Conservation (phyloP, 2,888 invertebrate genomes). For the Lydus trimaculatus region DNA sequence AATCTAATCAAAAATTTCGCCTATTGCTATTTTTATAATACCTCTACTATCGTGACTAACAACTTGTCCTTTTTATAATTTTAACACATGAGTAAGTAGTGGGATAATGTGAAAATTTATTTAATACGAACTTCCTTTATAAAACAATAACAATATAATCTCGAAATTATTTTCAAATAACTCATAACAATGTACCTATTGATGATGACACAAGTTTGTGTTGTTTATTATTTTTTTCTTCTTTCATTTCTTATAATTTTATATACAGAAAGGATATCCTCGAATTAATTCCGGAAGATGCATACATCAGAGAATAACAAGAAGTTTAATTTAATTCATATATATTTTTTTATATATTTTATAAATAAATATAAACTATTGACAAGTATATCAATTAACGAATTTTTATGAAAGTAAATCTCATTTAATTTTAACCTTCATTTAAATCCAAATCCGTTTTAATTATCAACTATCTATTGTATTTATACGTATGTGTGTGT, state of each 20-base stretch:
- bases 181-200: background rate
- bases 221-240: background rate
- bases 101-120: background rate
- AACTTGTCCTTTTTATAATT: background rate
- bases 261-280: constrained; percentile 4
- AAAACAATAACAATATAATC: constrained; percentile 3
- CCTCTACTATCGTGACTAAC: background rate
- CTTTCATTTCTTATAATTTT: background rate
- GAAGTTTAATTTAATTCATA: background rate
- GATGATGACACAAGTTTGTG: background rate
- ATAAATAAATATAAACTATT: too few relatives aligned
- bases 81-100: background rate
- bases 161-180: background rate
- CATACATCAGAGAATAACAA: constrained; percentile 2
- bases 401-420: background rate
- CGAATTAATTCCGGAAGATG: constrained; percentile 2
- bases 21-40: background rate
- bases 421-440: constrained; percentile 16
- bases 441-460: constrained; percentile 18
- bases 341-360: too few relatives aligned
- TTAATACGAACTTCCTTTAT: constrained; percentile 5
- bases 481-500: too few relatives aligned
- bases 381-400: background rate
- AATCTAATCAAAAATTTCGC: background rate
- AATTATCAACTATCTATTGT: constrained; percentile 17